Percentiles rank a stretch among this genome's conserved stretches.
These are phyloP conservation scores for Drosophila ohnishii DNA, from an alignment of 1,140 invertebrate species.

Conservation along the genomic window DNA sequence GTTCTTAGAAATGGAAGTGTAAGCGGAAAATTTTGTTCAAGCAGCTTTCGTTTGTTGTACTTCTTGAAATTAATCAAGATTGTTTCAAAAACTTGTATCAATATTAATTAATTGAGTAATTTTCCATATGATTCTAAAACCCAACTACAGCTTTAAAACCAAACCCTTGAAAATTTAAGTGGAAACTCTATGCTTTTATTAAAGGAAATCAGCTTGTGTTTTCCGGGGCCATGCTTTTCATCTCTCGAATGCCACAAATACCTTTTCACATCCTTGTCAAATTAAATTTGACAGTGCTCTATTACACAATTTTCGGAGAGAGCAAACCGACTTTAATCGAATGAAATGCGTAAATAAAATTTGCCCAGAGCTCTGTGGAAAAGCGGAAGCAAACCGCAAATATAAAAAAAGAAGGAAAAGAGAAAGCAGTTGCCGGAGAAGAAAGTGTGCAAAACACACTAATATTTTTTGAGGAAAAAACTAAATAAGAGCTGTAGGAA, in stretches of 20 bases:
- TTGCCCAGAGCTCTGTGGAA: conserved; percentile 28
- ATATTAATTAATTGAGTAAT: not conserved
- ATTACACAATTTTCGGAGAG: conserved; percentile 62
- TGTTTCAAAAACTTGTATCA: not conserved
- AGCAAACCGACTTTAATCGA: conserved; percentile 60
- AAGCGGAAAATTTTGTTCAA: not conserved
- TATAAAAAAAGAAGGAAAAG: conserved; percentile 26
- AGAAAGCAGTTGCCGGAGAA: not conserved
- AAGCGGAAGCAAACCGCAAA: conserved; percentile 35
- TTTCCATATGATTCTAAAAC: not conserved
- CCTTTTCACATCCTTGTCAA: conserved; percentile 55
- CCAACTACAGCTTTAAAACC: not conserved
- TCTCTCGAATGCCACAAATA: conserved; percentile 5
- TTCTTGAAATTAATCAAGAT: not conserved
- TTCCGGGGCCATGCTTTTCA: conserved; percentile 12
- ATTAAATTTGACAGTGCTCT: conserved; percentile 68
- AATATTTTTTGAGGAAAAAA: conserved; percentile 47
- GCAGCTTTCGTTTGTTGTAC: not conserved
- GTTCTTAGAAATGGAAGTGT: not conserved
- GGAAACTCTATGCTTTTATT: conserved; percentile 9
- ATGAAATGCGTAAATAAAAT: conserved; percentile 75
- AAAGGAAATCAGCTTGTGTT: conserved; percentile 17
- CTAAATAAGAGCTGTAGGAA: conserved; percentile 23
- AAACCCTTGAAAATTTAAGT: not conserved
- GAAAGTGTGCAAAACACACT: conserved; percentile 44